phyloP scores from a whole-genome alignment of 1,140 invertebrate genomes.

The Drosophila sechellia region DNA sequence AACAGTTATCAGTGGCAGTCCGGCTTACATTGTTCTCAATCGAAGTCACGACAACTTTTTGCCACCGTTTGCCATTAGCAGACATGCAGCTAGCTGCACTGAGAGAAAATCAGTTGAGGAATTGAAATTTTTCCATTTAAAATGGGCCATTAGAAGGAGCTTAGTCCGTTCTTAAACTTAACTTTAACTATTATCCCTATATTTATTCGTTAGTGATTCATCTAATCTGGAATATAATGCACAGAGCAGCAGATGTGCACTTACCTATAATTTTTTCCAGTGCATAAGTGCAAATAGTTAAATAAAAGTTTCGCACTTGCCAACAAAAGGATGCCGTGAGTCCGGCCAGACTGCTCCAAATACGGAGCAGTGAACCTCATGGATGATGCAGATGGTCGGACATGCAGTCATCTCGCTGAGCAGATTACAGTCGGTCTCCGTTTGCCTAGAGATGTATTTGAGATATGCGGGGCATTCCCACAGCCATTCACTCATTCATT shows the following conservation, averaged over 20 bases:
- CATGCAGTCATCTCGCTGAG: slow-evolving; percentile 64
- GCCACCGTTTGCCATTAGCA: slow-evolving; percentile 57
- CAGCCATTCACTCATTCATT: slow-evolving; percentile 19
- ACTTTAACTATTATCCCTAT: too few species aligned
- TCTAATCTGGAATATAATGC: too few species aligned
- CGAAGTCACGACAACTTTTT: slow-evolving; percentile 29
- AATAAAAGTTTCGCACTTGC: slow-evolving; percentile 57
- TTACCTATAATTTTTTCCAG: background rate
- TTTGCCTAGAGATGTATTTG: slow-evolving; percentile 25
- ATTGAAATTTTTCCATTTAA: too few species aligned
- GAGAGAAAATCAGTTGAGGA: background rate
- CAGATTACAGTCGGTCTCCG: slow-evolving; percentile 50
- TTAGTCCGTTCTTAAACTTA: too few species aligned
- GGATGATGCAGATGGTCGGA: slow-evolving; percentile 62
- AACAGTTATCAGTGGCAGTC: slow-evolving; percentile 51
- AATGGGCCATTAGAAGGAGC: too few species aligned
- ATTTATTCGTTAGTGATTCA: too few species aligned
- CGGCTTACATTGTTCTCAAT: slow-evolving; percentile 20
- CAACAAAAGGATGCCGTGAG: slow-evolving; percentile 30
- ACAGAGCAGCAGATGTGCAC: too few species aligned
- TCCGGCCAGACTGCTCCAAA: slow-evolving; percentile 9
- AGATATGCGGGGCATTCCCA: slow-evolving; percentile 14
- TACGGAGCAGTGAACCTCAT: slow-evolving; percentile 64
- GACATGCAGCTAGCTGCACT: slow-evolving; percentile 22
- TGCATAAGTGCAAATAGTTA: slow-evolving; percentile 45